Base-by-base conservation (phyloP, 2,113 vertebrate species). In the Ellobius talpinus region DNA sequence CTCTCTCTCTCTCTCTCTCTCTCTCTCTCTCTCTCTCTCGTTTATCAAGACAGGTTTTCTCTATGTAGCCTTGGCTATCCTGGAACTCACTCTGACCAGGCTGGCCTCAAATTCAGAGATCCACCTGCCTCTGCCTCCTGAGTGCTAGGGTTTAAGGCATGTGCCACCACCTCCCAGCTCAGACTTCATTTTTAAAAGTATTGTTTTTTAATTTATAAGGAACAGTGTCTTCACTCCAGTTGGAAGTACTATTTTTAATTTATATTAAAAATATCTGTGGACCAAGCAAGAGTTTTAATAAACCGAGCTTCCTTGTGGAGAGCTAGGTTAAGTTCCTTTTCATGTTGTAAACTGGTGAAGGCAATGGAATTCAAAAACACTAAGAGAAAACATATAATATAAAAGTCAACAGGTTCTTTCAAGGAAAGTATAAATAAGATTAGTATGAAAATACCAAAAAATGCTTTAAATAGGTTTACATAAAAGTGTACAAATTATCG, bases 171-270 rank as follows among this genome's bases (percentile, higher is more conserved):
- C 7, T 6, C 47, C 47, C 47, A 47, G 47, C 47, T 45, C 45
- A 87, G 50, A 82, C 87, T 94, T 86, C 47, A 89, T 86, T 87
- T 68, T 13, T 50, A 84, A 93, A 94, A 89, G 36, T 31, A 55
- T 4, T 82, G 42, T 33, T 33, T 89, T 72, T 39, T 73, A 65
- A 91, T 92, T 89, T 86, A 65, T 3, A 81, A 89, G 78, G 77
- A 45, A 91, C 82, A 72, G 45, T 6, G 90, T 74, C 84, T 85
- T 3, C 72, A n/a, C 36, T 26, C 8, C 19, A 21, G 76, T 23
- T 61, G 39, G 31, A 39, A 12, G 26, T 50, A 66, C 23, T 95
- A 50, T 29, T 91, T 93, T 77, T 45, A 2, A n/a, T 23, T 82
- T n/a, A n/a, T n/a, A n/a, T n/a, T n/a, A 72, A 73, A 87, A 74